phyloP scores from a whole-genome alignment of 2,113 vertebrate genomes.

The Barnardius zonarius region DNA sequence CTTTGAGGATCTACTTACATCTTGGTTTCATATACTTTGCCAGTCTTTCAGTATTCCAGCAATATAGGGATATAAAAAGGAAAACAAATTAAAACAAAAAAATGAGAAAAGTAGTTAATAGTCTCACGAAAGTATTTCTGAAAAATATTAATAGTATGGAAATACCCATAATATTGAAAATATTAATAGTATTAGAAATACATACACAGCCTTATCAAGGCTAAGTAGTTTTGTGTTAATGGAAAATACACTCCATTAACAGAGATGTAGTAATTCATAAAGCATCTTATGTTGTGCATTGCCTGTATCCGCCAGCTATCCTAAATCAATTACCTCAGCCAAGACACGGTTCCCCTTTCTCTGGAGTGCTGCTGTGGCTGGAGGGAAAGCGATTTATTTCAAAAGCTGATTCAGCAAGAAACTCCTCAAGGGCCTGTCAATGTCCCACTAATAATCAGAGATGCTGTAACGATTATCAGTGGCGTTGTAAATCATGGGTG shows the following conservation, averaged over 20 bases:
- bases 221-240: not conserved
- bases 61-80: not conserved
- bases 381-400: conserved; percentile 62
- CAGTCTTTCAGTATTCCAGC: not conserved
- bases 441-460: conserved; percentile 38
- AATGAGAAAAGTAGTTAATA: not conserved
- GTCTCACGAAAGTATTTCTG: not conserved
- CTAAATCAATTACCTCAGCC: conserved; percentile 59
- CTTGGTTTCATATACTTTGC: not conserved
- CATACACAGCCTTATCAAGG: not conserved
- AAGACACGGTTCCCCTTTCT: conserved; percentile 4
- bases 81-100: not conserved
- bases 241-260: not conserved
- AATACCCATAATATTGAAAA: not conserved
- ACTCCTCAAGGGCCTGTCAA: conserved; percentile 30
- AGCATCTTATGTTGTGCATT: not conserved
- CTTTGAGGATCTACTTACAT: conserved; percentile 23
- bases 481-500: not conserved
- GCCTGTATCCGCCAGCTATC: not conserved
- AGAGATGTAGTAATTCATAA: not conserved
- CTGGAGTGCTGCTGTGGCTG: not conserved
- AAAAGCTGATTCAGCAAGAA: conserved; percentile 60
- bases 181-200: not conserved
- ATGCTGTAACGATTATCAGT: not conserved
- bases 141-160: not conserved